A percentile compares a stretch with the other conserved stretches of the same genome.
Conservation (phyloP, 2,888 invertebrate species). For the Spilosoma lubricipeda region DNA sequence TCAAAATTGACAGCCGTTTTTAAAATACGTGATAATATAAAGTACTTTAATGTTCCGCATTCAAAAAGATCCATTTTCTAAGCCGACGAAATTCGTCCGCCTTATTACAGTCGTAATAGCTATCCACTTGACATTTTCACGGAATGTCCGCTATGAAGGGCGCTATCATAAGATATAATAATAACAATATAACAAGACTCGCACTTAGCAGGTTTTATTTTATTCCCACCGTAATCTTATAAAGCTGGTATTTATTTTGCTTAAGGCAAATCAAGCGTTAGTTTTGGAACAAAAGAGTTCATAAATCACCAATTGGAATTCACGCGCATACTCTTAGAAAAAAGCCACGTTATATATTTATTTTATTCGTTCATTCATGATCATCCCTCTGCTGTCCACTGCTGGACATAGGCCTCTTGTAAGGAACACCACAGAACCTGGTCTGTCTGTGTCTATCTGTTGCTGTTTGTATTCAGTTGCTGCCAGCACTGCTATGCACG, state of each 20-base stretch:
- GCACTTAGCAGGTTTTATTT: conserved; percentile 20
- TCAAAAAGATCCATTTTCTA: background rate
- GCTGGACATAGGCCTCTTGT: too few species aligned
- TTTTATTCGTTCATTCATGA: too few species aligned
- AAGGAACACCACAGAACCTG: too few species aligned
- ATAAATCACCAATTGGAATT: too few species aligned
- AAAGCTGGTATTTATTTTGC: background rate
- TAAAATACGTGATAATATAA: background rate
- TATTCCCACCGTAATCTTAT: background rate
- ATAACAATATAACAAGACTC: background rate
- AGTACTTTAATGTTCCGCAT: background rate
- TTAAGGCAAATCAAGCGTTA: background rate
- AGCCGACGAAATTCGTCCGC: background rate
- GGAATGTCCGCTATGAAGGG: background rate
- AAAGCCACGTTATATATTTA: background rate
- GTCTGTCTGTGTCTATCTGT: too few species aligned
- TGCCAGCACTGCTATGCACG: too few species aligned
- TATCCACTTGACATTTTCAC: conserved; percentile 4
- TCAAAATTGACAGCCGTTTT: background rate
- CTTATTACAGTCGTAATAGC: background rate
- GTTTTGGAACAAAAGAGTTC: too few species aligned
- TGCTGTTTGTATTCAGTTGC: too few species aligned
- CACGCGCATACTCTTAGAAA: background rate
- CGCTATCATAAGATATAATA: background rate
- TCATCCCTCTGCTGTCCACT: too few species aligned